Base-by-base conservation (phyloP, 2,797 vertebrate genomes). In the Myripristis murdjan region DNA sequence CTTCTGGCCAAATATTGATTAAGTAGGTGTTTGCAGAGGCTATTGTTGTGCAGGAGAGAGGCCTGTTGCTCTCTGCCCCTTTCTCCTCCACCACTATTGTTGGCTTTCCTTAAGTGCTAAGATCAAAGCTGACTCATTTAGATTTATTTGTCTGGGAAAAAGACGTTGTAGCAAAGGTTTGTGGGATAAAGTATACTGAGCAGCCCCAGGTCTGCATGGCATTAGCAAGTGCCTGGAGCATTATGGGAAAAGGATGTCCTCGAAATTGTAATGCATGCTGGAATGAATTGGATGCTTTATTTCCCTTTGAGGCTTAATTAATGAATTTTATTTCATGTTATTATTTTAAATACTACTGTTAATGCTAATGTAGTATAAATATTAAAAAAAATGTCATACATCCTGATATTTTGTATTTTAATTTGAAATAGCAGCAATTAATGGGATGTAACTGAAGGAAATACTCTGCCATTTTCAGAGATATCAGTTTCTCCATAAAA, bases 1-100 rank as follows among this genome's bases (percentile, higher is more conserved):
- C 92, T 92, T 95, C 94, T 97, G 95, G 96, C 96, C 97, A 98
- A 99, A 99, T 99, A 99, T 99, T 98, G 96, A 98, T 99, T 97
- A 98, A 98, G 97, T 95, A 97, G 95, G 95, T 97, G 96, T 97
- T 98, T 98, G 96, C 95, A 93, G 95, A 96, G 96, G 93, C 95
- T 92, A 96, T 97, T 98, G 96, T 97, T 95, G 91, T 84, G 77
- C 89, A 82, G 89, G 92, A 95, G 91, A 93, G 95, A 95, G 96
- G 95, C 95, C 90, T 93, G 91, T 94, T 95, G 94, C 91, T 93
- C 92, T 92, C 90, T 95, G 95, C 94, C 95, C 95, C 95, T 96
- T 93, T 94, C 95, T 95, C 95, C 93, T 95, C 93, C 90, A 92
- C 93, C 92, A 93, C 96, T 87, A 96, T 98, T 98, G 97, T 98